Base-by-base conservation (phyloP, 2,797 vertebrate species). In the Aotus griseimembra region DNA sequence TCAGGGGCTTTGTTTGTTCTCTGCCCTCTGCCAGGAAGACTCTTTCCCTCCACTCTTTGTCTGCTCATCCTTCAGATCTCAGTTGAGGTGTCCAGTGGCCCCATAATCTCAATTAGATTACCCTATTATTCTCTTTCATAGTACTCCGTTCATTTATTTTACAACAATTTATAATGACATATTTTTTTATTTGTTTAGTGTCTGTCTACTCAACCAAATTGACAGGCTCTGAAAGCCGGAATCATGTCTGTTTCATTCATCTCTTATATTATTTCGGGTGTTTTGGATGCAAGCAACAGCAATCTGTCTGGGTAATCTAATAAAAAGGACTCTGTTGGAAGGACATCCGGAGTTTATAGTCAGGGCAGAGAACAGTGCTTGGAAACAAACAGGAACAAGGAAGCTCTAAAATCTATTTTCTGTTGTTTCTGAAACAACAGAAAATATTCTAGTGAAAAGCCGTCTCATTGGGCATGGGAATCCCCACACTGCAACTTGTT, bases 281-380 rank as follows among this genome's bases (percentile, higher is more conserved):
- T 64, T 93, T 83, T 11, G 48, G 73, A 72, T 72, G 84, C 92
- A 94, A 93, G 91, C 58, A 96, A 94, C 41, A 97, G 93, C 93
- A 96, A 97, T 86, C 12, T 24, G 28, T 57, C 26, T 58, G 80
- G 52, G 70, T 80, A 72, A 88, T 76, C 82, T 86, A 79, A 94
- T 86, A 48, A 91, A 88, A 57, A 50, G 8, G 64, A 48, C 1
- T 76, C 55, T 24, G 0, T 58, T 90, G 52, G 82, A 92, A 91
- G 70, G 77, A 75, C 79, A 33, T 80, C 79, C 88, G 58, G 36
- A 82, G 30, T 89, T 72, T 46, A 39, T 44, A 93, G 79, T 39
- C 26, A 86, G 82, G 57, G 84, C 75, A 83, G n/a, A 82, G 58
- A 73, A 75, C 39, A 70, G 73, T 73, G 52, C 77, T 97, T 94